Conservation (phyloP, 2,797 vertebrate species). For the Menidia menidia region DNA sequence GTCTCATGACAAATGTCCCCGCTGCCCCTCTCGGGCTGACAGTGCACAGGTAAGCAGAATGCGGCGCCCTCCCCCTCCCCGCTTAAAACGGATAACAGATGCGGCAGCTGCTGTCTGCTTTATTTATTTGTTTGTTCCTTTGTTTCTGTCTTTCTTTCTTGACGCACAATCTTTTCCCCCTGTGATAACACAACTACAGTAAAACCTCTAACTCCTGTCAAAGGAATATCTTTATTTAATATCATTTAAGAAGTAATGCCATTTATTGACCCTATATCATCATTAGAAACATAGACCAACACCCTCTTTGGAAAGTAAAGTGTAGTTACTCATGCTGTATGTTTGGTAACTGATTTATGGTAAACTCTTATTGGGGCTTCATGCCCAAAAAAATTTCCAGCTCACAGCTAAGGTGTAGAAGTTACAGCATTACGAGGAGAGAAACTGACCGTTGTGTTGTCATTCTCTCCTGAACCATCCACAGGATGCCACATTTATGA, state of each 20-base stretch:
- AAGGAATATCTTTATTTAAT: slow-evolving; percentile 13
- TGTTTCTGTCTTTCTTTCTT: background rate
- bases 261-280: slow-evolving; percentile 12
- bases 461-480: slow-evolving; percentile 13
- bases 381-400: background rate
- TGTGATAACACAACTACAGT: slow-evolving; percentile 1
- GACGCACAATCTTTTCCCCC: background rate
- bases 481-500: slow-evolving; percentile 24
- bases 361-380: slow-evolving; percentile 41
- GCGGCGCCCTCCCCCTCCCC: slow-evolving; percentile 38
- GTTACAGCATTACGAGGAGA: slow-evolving; percentile 17
- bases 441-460: slow-evolving; percentile 22
- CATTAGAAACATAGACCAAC: slow-evolving; percentile 21
- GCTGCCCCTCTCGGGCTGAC: slow-evolving; percentile 49
- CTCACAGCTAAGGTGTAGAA: slow-evolving; percentile 13
- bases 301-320: slow-evolving; percentile 17
- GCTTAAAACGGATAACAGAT: slow-evolving; percentile 62
- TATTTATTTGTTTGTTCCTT: slow-evolving; percentile 22
- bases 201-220: slow-evolving; percentile 33
- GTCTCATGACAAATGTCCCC: slow-evolving; percentile 74
- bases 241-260: slow-evolving; percentile 8
- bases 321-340: slow-evolving; percentile 48
- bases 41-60: slow-evolving; percentile 72
- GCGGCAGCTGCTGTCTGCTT: slow-evolving; percentile 23
- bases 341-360: slow-evolving; percentile 55